A percentile compares a stretch with the other conserved stretches of the same genome.
These are phyloP conservation scores for Astropecten irregularis DNA, from an alignment of 53 echinoderm and acorn worm species.

Conservation along the genomic window DNA sequence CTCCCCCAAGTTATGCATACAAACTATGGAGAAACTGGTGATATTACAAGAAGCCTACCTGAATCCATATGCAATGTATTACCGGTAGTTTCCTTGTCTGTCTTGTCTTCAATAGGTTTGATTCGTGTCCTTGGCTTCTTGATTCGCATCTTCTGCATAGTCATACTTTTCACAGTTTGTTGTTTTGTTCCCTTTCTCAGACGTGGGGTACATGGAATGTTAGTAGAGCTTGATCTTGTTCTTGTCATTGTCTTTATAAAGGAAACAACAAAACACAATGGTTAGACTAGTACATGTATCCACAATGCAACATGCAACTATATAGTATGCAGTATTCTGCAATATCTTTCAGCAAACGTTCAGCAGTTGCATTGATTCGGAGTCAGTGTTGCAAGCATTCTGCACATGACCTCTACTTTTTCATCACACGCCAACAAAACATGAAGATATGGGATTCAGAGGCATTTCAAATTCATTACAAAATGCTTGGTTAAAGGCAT, in stretches of 20 bases:
- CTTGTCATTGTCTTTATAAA: constrained; percentile 5
- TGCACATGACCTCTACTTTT: too few relatives aligned
- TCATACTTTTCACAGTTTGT: background rate
- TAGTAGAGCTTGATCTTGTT: constrained; percentile 12
- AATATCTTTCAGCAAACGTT: too few relatives aligned
- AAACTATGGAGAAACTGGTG: background rate
- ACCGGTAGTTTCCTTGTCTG: background rate
- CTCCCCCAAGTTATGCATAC: background rate
- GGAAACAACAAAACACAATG: background rate
- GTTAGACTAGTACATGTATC: too few relatives aligned
- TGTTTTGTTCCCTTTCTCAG: background rate
- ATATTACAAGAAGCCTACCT: background rate
- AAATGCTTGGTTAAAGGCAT: too few relatives aligned
- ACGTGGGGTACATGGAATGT: background rate
- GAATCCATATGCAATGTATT: background rate
- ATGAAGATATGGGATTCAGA: too few relatives aligned
- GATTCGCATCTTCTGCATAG: background rate
- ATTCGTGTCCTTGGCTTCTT: constrained; percentile 1
- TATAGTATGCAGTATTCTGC: too few relatives aligned
- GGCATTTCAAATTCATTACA: too few relatives aligned
- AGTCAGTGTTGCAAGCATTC: too few relatives aligned
- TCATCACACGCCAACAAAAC: too few relatives aligned
- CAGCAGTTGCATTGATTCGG: too few relatives aligned
- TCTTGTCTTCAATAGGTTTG: background rate
- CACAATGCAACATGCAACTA: too few relatives aligned